A percentile compares a stretch with the other conserved stretches of the same genome.
Conservation (phyloP, 1,140 invertebrate species). For the Homalodisca vitripennis region DNA sequence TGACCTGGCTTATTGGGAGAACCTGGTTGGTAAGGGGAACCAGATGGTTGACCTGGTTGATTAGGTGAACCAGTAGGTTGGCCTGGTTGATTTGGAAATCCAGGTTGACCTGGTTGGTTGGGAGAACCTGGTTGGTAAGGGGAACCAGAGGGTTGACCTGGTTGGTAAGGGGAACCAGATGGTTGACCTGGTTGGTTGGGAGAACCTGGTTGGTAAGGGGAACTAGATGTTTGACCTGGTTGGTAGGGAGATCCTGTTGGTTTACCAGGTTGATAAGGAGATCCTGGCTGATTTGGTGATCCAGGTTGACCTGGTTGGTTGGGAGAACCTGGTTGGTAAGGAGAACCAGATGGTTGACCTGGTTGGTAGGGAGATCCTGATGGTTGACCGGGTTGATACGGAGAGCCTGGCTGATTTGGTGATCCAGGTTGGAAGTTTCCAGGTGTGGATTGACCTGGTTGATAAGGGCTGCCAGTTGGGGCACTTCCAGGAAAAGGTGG, state of each 20-base stretch:
- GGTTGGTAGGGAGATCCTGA: background rate
- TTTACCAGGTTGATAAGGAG: slow-evolving; percentile 28
- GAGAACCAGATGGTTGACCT: background rate
- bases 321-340: background rate
- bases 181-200: slow-evolving; percentile 36
- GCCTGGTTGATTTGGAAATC: slow-evolving; percentile 28
- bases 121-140: slow-evolving; percentile 26
- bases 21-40: slow-evolving; percentile 38
- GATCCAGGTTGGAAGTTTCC: background rate
- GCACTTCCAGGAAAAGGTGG: slow-evolving; percentile 17
- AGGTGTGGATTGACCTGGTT: background rate
- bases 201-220: slow-evolving; percentile 16
- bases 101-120: slow-evolving; percentile 33
- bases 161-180: slow-evolving; percentile 15
- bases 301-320: slow-evolving; percentile 12
- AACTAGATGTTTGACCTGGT: slow-evolving; percentile 35
- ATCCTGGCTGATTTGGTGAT: background rate
- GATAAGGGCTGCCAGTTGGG: background rate
- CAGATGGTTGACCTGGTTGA: slow-evolving; percentile 35
- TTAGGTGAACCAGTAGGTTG: slow-evolving; percentile 6
- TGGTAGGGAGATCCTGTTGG: slow-evolving; percentile 30
- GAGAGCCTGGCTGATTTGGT: background rate
- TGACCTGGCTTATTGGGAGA: slow-evolving; percentile 38
- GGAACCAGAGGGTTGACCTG: background rate
- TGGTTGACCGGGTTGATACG: background rate